Evolutionary conservation across 2,113 vertebrate species (phyloP), one percentile per base, ranked within the genome.

Genomic region (Perca schrenkii): DNA sequence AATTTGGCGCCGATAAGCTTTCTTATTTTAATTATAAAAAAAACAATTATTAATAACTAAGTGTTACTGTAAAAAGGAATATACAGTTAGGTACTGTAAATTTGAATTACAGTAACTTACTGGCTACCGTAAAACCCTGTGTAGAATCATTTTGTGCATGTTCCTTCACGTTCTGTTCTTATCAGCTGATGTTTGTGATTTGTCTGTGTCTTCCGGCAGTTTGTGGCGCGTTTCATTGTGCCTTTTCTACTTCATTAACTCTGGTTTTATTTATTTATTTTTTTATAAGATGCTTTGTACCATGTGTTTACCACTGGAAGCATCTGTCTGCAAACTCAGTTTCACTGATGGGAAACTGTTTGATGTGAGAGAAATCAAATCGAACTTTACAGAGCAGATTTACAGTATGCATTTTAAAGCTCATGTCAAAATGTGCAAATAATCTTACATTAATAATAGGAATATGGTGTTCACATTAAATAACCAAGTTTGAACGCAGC

Each of bases 291-390:
- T 36, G 17, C 25, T 56, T 76, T 64, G 6, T 2, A 40, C 15
- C 64, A 64, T 57, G 80, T 76, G 72, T 74, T 81, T 53, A 52
- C 70, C 53, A 40, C 46, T 69, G 72, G 65, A 69, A 70, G 49
- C 36, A 53, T 13, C 63, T 67, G 62, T 22, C 53, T 72, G 50
- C 13, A 47, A 57, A 19, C 49, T 0, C 12, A 34, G n/a, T 13
- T 22, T 52, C 53, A 28, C 13, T 69, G 64, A 52, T 47, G 64
- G 63, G 49, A 2, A 25, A 25, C 25, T 25, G 25, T 25, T 25
- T 25, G 25, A 25, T 25, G 25, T 25, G 25, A 25, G 25, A 25
- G 25, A 25, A 25, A 25, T 49, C 4, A 31, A 10, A 49, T 10
- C 8, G 19, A 25, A 49, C 25, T 50, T 34, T n/a, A 62, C 21